Percentiles rank a stretch among this genome's conserved stretches.
phyloP scores from a whole-genome alignment of 2,113 vertebrate genomes.

The Nanorana parkeri region DNA sequence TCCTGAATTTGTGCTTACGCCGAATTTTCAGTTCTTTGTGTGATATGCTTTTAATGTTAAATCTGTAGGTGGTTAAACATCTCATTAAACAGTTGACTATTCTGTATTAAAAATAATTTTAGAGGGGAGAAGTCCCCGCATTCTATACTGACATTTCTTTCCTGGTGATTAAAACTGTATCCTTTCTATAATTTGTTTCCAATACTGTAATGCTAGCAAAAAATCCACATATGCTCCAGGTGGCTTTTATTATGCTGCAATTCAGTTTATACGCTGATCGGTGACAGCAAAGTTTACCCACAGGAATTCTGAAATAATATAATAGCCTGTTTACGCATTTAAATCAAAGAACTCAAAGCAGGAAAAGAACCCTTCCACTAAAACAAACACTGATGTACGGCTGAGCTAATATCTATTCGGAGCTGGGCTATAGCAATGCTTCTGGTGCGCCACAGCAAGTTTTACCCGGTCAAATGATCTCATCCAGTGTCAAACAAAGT shows the following conservation, averaged over 20 bases:
- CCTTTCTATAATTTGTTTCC: too few relatives aligned
- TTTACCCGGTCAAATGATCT: constrained; percentile 30
- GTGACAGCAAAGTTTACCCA: not conserved
- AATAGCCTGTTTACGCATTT: not conserved
- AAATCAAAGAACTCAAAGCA: not conserved
- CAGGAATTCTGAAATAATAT: constrained; percentile 2
- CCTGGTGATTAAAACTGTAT: too few relatives aligned
- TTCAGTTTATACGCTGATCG: not conserved
- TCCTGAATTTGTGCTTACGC: too few relatives aligned
- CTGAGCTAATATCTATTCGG: not conserved
- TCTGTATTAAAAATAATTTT: too few relatives aligned
- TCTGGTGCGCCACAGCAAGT: not conserved
- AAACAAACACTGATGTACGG: not conserved
- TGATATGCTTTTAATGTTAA: too few relatives aligned
- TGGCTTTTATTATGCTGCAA: not conserved
- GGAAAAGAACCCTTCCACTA: not conserved
- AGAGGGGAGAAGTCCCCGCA: too few relatives aligned
- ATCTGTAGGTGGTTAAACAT: too few relatives aligned
- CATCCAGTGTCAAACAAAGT: constrained; percentile 8
- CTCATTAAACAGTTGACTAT: too few relatives aligned
- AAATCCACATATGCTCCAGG: not conserved
- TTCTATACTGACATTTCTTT: too few relatives aligned
- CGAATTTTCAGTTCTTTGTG: too few relatives aligned
- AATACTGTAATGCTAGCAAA: too few relatives aligned
- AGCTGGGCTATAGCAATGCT: not conserved